A percentile compares a stretch with the other conserved stretches of the same genome.
Conservation (phyloP, 2,888 invertebrate species). For the Drosophila planitibia region DNA sequence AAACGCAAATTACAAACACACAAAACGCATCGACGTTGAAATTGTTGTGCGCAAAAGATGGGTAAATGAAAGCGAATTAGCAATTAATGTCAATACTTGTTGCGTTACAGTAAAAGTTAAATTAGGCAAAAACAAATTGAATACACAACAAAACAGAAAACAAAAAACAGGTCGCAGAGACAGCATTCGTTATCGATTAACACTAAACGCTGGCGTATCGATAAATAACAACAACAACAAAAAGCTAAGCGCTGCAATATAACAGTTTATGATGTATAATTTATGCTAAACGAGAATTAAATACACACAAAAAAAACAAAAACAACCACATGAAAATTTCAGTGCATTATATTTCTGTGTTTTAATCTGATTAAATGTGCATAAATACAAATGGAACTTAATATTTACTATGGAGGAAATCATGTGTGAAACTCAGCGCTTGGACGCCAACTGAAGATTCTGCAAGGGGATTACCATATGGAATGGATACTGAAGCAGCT, state of each 20-base stretch:
- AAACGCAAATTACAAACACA: conserved; percentile 61
- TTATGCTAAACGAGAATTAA: conserved; percentile 78
- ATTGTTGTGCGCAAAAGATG: conserved; percentile 37
- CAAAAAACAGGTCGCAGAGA: conserved; percentile 37
- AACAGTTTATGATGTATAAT: conserved; percentile 72
- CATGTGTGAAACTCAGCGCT: conserved; percentile 29
- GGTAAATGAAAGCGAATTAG: conserved; percentile 47
- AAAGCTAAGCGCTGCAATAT: conserved; percentile 61
- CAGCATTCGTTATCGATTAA: conserved; percentile 52
- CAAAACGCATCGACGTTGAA: conserved; percentile 7
- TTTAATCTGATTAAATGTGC: conserved; percentile 32
- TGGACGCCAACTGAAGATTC: conserved; percentile 70
- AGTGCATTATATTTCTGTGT: conserved; percentile 37
- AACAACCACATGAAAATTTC: conserved; percentile 60
- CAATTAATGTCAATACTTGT: conserved; percentile 66
- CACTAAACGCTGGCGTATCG: conserved; percentile 38
- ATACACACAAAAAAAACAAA: conserved; percentile 59
- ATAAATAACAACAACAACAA: conserved; percentile 17
- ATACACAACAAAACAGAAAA: conserved; percentile 25
- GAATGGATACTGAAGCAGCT: conserved; percentile 84
- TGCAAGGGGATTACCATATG: conserved; percentile 84
- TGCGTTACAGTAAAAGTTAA: conserved; percentile 57
- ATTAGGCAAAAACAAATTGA: conserved; percentile 58
- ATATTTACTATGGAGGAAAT: conserved; percentile 8
- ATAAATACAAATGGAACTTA: conserved; percentile 31